Conservation (phyloP, 2,113 vertebrate genomes). For the Motacilla tschutschensis region DNA sequence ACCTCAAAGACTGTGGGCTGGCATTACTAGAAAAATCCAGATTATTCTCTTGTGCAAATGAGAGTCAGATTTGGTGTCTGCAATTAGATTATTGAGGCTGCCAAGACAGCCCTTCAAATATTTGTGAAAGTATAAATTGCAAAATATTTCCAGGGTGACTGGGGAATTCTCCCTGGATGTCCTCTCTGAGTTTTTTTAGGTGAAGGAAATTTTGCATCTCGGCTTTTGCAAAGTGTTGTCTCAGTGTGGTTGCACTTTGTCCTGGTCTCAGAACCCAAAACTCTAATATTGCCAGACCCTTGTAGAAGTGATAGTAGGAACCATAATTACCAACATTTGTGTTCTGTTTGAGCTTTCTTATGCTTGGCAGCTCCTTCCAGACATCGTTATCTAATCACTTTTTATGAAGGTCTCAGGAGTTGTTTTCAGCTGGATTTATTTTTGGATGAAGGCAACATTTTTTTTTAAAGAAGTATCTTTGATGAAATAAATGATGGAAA, state of each 20-base stretch:
- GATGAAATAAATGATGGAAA: not conserved
- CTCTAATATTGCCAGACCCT: not conserved
- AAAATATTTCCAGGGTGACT: not conserved
- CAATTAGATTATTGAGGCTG: not conserved
- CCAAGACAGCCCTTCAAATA: not conserved
- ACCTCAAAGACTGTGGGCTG: accelerated
- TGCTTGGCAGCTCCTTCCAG: not conserved
- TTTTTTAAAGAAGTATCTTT: constrained; percentile 12
- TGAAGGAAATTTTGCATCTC: not conserved
- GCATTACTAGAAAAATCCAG: not conserved
- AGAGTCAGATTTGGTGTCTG: not conserved
- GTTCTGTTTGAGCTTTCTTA: not conserved
- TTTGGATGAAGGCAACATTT: not conserved
- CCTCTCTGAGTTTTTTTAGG: not conserved
- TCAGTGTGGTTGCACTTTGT: not conserved
- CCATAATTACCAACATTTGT: not conserved
- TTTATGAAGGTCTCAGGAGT: not conserved
- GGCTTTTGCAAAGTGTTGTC: not conserved
- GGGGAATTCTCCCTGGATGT: accelerated
- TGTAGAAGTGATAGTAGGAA: not conserved
- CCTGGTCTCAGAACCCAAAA: not conserved
- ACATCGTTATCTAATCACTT: not conserved
- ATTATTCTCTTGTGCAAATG: not conserved
- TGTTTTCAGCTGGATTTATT: not conserved
- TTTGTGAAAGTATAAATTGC: not conserved